A percentile compares a stretch with the other conserved stretches of the same genome.
phyloP scores from a whole-genome alignment of 92 coral and sea anemone genomes.

The Metridium senile region DNA sequence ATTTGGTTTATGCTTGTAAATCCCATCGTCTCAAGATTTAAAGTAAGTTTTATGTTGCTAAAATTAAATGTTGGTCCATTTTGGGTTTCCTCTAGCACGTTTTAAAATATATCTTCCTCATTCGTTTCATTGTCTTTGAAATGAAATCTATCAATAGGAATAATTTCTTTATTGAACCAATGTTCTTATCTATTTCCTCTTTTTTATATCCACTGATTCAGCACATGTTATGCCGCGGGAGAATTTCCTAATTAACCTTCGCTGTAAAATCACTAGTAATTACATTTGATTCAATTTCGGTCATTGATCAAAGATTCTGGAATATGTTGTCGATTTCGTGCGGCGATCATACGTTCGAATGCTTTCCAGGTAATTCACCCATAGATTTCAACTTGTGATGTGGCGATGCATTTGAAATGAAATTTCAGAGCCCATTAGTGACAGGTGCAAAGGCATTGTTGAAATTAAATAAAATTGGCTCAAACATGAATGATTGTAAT shows the following conservation, averaged over 20 bases:
- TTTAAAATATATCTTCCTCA: neutral
- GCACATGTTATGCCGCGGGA: slow-evolving; percentile 11
- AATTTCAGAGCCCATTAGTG: slow-evolving; percentile 23
- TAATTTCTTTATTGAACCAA: neutral
- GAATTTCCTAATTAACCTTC: neutral
- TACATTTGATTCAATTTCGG: slow-evolving; percentile 1
- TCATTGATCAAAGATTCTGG: neutral
- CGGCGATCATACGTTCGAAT: neutral
- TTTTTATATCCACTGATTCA: neutral
- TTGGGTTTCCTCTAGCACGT: neutral
- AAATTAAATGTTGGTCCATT: neutral
- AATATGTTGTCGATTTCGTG: neutral
- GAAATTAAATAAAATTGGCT: slow-evolving; percentile 17
- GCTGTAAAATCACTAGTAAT: slow-evolving; percentile 1
- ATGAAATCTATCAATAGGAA: neutral
- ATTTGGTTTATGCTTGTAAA: neutral
- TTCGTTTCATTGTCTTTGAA: neutral
- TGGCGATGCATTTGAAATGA: slow-evolving; percentile 16
- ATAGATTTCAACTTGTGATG: neutral
- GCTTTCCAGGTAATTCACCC: neutral
- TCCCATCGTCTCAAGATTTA: neutral
- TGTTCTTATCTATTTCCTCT: slow-evolving; percentile 10
- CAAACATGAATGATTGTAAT: neutral
- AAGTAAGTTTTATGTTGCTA: neutral
- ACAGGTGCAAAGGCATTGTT: slow-evolving; percentile 32